Evolutionary conservation across 1,140 invertebrate species (phyloP), one percentile per base, ranked within the genome.

Genomic region (Drosophila ambigua): DNA sequence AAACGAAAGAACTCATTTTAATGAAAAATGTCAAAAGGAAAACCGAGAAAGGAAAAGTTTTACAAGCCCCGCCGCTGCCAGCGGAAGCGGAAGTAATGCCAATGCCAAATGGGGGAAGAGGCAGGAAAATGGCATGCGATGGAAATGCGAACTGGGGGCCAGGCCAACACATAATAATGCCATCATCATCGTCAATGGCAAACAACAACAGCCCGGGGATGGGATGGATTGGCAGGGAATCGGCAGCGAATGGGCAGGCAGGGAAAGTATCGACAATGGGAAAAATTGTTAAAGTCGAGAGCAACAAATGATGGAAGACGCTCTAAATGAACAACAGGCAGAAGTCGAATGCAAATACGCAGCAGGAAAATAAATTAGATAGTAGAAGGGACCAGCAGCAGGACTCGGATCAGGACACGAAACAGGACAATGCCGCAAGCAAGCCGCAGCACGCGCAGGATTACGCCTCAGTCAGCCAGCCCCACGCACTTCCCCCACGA

Each of bases 291-390:
- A 69, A 52, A 44, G 74, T 54, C 49, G 48, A 77, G 28, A 77
- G 41, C 83, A 79, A 88, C 83, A 87, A 87, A 87, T 89, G 81
- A 90, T 79, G 69, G 71, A 88, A 90, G 87, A 90, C 90, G 82
- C 80, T 83, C 78, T 72, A 90, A 90, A 90, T 90, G 87, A 89
- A 89, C 79, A 90, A 81, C 72, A 58, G 59, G 61, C 72, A 39
- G 65, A 65, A 84, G 69, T 31, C 39, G 51, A 62, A 74, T 65
- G 74, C 75, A 72, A 78, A 68, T 65, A 50, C 52, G 61, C 28
- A 60, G 67, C 62, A 69, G 52, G 53, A 51, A 83, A 87, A 90
- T 88, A 90, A 90, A 90, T 90, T 75, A 90, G 88, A 90, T 90
- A 78, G 79, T 78, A 62, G 72, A 51, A 35, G 26, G 43, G 44